A percentile compares a stretch with the other conserved stretches of the same genome.
These are phyloP conservation scores for Patella caerulea DNA, from an alignment of 2,888 invertebrate genomes.

Conservation along the genomic window DNA sequence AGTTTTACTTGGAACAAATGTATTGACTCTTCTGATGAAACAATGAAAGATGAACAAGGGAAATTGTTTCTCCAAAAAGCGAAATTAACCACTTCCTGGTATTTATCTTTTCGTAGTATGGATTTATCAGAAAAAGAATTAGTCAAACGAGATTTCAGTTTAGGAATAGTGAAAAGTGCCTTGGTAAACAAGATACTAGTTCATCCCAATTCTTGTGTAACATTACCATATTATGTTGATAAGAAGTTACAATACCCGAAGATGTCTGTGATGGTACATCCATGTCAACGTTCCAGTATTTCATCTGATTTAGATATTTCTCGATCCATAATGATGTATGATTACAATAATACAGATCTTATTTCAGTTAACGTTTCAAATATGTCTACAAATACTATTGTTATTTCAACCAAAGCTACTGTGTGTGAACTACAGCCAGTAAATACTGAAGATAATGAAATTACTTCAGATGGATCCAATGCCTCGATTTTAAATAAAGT, in stretches of 20 bases:
- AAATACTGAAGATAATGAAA: background rate
- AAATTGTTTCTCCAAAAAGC: background rate
- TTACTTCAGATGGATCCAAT: no score
- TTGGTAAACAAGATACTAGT: background rate
- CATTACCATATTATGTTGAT: background rate
- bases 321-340: background rate
- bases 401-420: constrained; percentile 10
- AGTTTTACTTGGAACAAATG: background rate
- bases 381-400: background rate
- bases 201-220: background rate
- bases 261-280: background rate
- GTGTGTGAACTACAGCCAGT: constrained; percentile 3
- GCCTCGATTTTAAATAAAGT: no score
- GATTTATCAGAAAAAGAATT: background rate
- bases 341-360: background rate
- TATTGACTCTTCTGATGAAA: background rate
- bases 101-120: background rate
- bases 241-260: background rate
- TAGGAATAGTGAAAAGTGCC: background rate
- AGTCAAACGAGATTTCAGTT: no score
- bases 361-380: background rate
- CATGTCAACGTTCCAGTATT: background rate
- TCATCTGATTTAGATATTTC: background rate
- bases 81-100: background rate
- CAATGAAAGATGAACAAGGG: background rate